Evolutionary conservation across 2,888 invertebrate genomes (phyloP).

Genomic region (Epinotia nisella): DNA sequence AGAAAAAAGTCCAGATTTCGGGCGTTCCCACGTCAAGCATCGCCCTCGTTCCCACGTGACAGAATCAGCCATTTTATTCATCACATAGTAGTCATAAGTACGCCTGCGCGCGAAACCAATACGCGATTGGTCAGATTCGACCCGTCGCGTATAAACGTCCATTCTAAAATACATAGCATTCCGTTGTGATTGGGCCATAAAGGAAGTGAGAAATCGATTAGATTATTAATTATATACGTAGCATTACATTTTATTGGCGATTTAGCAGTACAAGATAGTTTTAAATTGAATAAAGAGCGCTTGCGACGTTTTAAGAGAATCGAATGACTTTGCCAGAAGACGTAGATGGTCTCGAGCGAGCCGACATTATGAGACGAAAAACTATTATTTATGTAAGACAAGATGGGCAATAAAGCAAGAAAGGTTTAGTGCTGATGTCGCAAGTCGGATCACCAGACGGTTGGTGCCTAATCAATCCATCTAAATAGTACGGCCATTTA

Average conservation of each 20-base stretch:
- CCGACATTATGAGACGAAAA: slow-evolving; percentile 30
- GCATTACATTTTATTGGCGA: slow-evolving; percentile 31
- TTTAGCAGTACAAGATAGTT: slow-evolving; percentile 16
- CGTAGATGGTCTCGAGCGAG: slow-evolving; percentile 30
- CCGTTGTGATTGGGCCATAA: slow-evolving; percentile 66
- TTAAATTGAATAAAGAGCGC: slow-evolving; percentile 21
- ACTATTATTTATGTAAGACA: slow-evolving; percentile 36
- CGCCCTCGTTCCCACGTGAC: slow-evolving; percentile 77
- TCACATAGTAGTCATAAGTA: slow-evolving; percentile 68
- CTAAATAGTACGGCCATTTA: slow-evolving; percentile 61
- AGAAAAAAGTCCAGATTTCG: slow-evolving; percentile 71
- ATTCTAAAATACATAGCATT: slow-evolving; percentile 67
- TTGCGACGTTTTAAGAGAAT: slow-evolving; percentile 13
- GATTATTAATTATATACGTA: slow-evolving; percentile 55
- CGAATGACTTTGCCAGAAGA: slow-evolving; percentile 2
- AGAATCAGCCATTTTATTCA: slow-evolving; percentile 61
- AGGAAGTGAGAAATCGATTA: slow-evolving; percentile 63
- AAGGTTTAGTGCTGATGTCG: slow-evolving; percentile 30
- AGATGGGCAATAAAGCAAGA: slow-evolving; percentile 32
- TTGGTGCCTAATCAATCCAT: slow-evolving; percentile 51
- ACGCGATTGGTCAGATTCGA: slow-evolving; percentile 67
- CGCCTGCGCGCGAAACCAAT: slow-evolving; percentile 72
- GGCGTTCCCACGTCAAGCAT: slow-evolving; percentile 71
- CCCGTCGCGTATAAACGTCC: slow-evolving; percentile 59
- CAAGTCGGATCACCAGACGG: slow-evolving; percentile 38